Conservation (phyloP, 2,797 vertebrate species). For the Labeo calbasu region DNA sequence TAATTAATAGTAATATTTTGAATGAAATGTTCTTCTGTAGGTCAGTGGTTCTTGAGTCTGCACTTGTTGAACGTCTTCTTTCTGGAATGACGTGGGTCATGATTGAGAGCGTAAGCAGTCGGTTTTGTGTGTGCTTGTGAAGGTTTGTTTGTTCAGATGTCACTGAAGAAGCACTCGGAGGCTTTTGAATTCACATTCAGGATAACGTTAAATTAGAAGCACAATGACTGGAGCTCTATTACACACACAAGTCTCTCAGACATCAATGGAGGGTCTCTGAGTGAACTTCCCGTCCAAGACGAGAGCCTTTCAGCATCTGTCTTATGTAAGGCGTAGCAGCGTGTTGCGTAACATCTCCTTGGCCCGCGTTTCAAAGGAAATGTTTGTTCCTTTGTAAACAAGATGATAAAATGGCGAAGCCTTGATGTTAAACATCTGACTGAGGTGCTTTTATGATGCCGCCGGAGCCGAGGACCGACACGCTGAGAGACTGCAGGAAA, state of each 20-base stretch:
- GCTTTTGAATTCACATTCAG: neutral
- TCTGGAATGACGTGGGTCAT: too few relatives aligned
- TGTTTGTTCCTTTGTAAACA: conserved; percentile 62
- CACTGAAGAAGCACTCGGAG: neutral
- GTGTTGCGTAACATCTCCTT: conserved; percentile 51
- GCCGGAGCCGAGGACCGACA: neutral
- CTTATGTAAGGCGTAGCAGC: conserved; percentile 48
- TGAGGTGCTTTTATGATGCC: conserved; percentile 35
- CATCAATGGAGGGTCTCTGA: neutral
- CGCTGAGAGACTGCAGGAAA: neutral
- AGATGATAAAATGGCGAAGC: conserved; percentile 55
- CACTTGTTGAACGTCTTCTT: too few relatives aligned
- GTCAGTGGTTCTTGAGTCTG: too few relatives aligned
- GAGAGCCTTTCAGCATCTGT: conserved; percentile 39
- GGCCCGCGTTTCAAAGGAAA: conserved; percentile 48
- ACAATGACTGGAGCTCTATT: neutral
- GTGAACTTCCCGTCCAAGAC: neutral
- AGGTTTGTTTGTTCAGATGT: neutral
- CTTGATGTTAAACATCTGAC: conserved; percentile 48
- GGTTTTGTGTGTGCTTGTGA: too few relatives aligned
- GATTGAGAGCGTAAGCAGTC: too few relatives aligned
- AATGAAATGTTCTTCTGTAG: too few relatives aligned
- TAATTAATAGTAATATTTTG: too few relatives aligned
- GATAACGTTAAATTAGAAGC: neutral
- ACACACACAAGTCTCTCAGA: too few relatives aligned